Conservation (phyloP, 23 tunicate genomes). For the Ascidia mentula region DNA sequence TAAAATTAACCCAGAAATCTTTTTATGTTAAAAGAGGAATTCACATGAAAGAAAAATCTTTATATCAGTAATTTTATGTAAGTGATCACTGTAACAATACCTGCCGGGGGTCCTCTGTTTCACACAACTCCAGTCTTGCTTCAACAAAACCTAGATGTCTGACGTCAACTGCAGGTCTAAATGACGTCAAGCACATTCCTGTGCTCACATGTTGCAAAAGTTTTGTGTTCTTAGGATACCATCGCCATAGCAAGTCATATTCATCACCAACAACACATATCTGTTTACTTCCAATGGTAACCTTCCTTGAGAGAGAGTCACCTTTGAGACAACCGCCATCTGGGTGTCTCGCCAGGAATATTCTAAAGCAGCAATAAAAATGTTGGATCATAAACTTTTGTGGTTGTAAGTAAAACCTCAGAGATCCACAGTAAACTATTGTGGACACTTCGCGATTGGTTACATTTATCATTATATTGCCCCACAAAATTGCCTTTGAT, state of each 20-base stretch:
- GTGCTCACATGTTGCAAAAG: constrained; percentile 40
- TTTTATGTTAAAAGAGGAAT: no score
- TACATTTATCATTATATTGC: no score
- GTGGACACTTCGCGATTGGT: no score
- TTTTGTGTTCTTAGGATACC: constrained; percentile 51
- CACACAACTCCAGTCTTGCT: constrained; percentile 35
- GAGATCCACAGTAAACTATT: background rate
- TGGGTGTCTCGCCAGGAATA: background rate
- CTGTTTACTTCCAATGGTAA: background rate
- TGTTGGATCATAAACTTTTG: no score
- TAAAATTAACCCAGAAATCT: no score
- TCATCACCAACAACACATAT: constrained; percentile 13
- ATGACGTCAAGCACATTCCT: constrained; percentile 49
- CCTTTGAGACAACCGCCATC: constrained; percentile 16
- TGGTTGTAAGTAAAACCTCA: background rate
- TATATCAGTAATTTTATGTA: no score
- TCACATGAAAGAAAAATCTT: no score
- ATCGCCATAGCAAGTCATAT: constrained; percentile 42
- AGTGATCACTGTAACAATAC: no score
- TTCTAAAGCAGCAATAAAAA: no score
- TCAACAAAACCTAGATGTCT: constrained; percentile 18
- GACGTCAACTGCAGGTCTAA: constrained; percentile 13
- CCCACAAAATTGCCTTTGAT: no score
- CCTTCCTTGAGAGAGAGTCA: background rate
- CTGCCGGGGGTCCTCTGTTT: constrained; percentile 27